A percentile compares a stretch with the other conserved stretches of the same genome.
Evolutionary conservation across 2,113 vertebrate species (phyloP).

Genomic region (Poicephalus meyeri): DNA sequence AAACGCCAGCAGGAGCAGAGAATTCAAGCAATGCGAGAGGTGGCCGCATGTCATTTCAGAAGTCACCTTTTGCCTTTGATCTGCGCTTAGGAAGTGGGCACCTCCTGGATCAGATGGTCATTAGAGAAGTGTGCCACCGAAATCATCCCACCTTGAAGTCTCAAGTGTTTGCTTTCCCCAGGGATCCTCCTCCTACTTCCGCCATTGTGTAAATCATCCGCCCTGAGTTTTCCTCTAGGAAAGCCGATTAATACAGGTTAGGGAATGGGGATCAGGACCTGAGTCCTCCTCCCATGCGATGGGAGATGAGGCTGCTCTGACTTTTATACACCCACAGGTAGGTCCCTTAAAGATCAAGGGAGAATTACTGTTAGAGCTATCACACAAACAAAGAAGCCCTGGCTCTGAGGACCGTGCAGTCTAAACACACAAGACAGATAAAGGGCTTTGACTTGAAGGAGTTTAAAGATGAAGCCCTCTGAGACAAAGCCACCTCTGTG

Average conservation of each 20-base stretch:
- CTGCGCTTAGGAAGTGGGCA: constrained; percentile 54
- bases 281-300: background rate
- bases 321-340: background rate
- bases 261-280: background rate
- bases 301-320: background rate
- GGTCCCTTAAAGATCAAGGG: background rate
- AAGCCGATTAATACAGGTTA: background rate
- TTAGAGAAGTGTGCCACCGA: constrained; percentile 66
- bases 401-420: background rate
- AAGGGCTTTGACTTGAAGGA: background rate
- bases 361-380: background rate
- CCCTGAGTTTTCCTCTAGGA: constrained; percentile 26
- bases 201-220: constrained; percentile 2
- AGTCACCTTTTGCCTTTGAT: constrained; percentile 76
- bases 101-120: constrained; percentile 64
- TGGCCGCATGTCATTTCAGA: constrained; percentile 65
- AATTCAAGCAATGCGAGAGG: constrained; percentile 59
- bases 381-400: background rate
- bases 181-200: constrained; percentile 62
- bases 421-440: background rate
- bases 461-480: background rate
- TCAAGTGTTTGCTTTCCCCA: constrained; percentile 73
- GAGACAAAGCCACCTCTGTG: background rate
- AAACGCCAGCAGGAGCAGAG: constrained; percentile 39
- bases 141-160: constrained; percentile 72